These are phyloP conservation scores for Apis mellifera DNA, from an alignment of 1,140 invertebrate genomes.

Conservation along the genomic window DNA sequence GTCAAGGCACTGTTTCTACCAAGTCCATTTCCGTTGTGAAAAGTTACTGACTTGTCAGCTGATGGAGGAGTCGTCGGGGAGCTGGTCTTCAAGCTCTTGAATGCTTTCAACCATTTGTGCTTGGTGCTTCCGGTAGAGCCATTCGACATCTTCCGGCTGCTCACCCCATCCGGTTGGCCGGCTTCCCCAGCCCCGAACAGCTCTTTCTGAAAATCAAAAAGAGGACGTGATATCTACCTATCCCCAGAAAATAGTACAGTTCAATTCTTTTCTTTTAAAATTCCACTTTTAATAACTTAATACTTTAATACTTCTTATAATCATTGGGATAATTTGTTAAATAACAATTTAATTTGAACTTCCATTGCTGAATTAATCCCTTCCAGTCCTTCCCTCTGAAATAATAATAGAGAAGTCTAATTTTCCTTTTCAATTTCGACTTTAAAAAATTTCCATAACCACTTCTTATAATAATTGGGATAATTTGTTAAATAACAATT, in stretches of 20 bases:
- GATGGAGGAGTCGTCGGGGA: constrained; percentile 82
- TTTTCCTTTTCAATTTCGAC: neutral
- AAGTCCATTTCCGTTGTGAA: neutral
- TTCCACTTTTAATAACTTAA: too few relatives aligned
- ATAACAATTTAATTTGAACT: too few relatives aligned
- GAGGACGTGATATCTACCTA: neutral
- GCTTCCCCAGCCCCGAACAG: constrained; percentile 89
- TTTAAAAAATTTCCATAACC: too few relatives aligned
- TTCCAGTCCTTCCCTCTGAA: neutral
- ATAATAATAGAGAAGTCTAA: too few relatives aligned
- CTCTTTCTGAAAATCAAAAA: constrained; percentile 89
- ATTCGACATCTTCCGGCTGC: constrained; percentile 92
- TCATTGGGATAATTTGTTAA: too few relatives aligned
- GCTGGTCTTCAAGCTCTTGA: constrained; percentile 94
- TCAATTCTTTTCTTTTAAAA: too few relatives aligned
- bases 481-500: too few relatives aligned
- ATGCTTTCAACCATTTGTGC: constrained; percentile 98
- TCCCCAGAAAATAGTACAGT: neutral
- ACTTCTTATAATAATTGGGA: too few relatives aligned
- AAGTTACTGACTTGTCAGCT: constrained; percentile 82
- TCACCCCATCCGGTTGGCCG: constrained; percentile 82
- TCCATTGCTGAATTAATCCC: too few relatives aligned
- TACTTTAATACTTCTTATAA: too few relatives aligned
- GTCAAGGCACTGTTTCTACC: neutral
- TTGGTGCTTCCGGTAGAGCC: constrained; percentile 95